Evolutionary conservation across 2,888 invertebrate species (phyloP).

Genomic region (Omphaloscelis lunosa): DNA sequence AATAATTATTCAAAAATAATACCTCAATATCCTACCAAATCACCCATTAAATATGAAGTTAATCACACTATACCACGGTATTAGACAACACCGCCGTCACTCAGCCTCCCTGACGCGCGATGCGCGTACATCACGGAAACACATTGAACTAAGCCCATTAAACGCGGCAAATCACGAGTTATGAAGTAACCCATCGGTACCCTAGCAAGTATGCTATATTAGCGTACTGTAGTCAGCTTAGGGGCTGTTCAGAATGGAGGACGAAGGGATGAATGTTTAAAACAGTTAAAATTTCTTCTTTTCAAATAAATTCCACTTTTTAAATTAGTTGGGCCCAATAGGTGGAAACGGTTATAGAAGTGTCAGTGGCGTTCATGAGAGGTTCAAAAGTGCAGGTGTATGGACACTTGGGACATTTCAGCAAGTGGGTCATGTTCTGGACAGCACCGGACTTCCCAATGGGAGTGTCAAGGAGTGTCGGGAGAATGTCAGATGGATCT

Average conservation of each 20-base stretch:
- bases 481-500: not conserved
- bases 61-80: slow-evolving; percentile 13
- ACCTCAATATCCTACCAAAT: slow-evolving; percentile 5
- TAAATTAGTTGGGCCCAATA: not conserved
- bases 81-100: slow-evolving; percentile 46
- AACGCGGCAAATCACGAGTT: slow-evolving; percentile 83
- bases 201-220: slow-evolving; percentile 81
- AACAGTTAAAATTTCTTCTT: not conserved
- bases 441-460: not conserved
- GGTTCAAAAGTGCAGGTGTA: not conserved
- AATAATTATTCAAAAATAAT: not conserved
- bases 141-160: slow-evolving; percentile 82
- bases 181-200: slow-evolving; percentile 81
- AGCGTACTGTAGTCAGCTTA: slow-evolving; percentile 68
- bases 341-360: not conserved
- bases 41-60: slow-evolving; percentile 13
- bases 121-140: slow-evolving; percentile 63
- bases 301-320: not conserved
- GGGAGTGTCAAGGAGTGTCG: no score
- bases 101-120: slow-evolving; percentile 42
- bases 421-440: not conserved
- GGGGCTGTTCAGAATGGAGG: slow-evolving; percentile 69
- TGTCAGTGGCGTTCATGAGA: not conserved
- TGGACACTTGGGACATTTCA: not conserved
- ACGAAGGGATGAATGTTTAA: not conserved